These are phyloP conservation scores for Pterophyllum scalare DNA, from an alignment of 2,113 vertebrate genomes.

Conservation along the genomic window DNA sequence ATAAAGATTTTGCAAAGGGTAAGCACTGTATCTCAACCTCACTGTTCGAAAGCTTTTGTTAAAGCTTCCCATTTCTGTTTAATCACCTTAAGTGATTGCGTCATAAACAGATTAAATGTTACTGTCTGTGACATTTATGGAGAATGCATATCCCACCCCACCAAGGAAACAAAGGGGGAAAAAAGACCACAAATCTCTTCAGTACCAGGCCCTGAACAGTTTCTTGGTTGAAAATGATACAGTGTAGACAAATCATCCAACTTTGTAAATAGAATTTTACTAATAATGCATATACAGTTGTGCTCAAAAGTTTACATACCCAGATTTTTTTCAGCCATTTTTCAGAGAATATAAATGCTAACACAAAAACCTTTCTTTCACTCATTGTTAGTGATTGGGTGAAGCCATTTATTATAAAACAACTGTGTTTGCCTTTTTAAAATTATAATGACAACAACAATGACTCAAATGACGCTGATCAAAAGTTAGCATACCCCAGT, in stretches of 20 bases:
- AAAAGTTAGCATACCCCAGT: too few species aligned
- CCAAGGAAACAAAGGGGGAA: neutral
- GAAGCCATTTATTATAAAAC: too few species aligned
- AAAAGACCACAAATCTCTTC: neutral
- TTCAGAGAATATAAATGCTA: too few species aligned
- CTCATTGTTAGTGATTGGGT: too few species aligned
- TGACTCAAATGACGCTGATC: too few species aligned
- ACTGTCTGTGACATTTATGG: slow-evolving; percentile 3
- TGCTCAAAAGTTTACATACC: too few species aligned
- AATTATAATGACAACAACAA: too few species aligned
- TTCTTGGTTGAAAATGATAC: neutral
- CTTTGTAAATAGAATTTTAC: neutral
- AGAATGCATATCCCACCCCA: neutral
- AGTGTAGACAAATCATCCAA: neutral
- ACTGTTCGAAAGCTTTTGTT: neutral
- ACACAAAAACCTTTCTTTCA: too few species aligned
- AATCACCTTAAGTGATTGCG: slow-evolving; percentile 2
- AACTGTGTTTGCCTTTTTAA: too few species aligned
- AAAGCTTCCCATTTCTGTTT: neutral
- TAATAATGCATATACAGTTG: neutral
- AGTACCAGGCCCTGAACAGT: neutral
- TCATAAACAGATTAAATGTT: slow-evolving; percentile 5
- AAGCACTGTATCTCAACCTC: neutral
- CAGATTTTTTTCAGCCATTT: too few species aligned
- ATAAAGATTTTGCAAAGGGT: neutral